phyloP scores from a whole-genome alignment of 2,888 invertebrate genomes.

The Harmothoe impar region DNA sequence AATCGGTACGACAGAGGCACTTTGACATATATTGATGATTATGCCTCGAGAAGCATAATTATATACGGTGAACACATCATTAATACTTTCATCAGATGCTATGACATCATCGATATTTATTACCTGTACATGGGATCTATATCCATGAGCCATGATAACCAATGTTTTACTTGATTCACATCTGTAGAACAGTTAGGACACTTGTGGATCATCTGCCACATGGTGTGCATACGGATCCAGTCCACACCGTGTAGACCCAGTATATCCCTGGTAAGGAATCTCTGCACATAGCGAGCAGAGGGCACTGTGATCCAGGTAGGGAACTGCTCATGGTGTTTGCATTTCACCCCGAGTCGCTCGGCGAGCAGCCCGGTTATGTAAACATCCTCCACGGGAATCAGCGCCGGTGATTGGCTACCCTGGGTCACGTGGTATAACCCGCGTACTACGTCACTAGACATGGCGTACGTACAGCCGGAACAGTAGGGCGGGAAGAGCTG shows the following conservation, averaged over 20 bases:
- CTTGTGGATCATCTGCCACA: slow-evolving; percentile 58
- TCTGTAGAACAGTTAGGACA: slow-evolving; percentile 37
- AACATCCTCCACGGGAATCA: slow-evolving; percentile 62
- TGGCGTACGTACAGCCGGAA: slow-evolving; percentile 55
- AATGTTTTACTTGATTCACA: slow-evolving; percentile 23
- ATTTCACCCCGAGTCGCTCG: slow-evolving; percentile 18
- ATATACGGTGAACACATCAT: too few relatives aligned
- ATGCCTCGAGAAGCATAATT: too few relatives aligned
- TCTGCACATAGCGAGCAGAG: slow-evolving; percentile 8
- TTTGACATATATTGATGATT: too few relatives aligned
- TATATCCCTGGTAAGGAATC: slow-evolving; percentile 39
- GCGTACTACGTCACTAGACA: slow-evolving; percentile 50
- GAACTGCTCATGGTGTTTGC: slow-evolving; percentile 57
- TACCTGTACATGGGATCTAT: slow-evolving; percentile 41
- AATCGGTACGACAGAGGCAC: too few relatives aligned
- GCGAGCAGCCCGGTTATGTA: slow-evolving; percentile 62
- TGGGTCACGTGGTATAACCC: slow-evolving; percentile 8
- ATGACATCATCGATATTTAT: neutral
- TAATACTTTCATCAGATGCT: too few relatives aligned
- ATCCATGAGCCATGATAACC: slow-evolving; percentile 47
- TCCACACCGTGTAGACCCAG: slow-evolving; percentile 47
- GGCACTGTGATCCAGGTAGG: slow-evolving; percentile 55
- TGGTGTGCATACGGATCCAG: slow-evolving; percentile 57
- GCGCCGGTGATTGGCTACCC: neutral
- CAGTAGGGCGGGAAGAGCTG: slow-evolving; percentile 53